Percentiles rank a stretch among this genome's conserved stretches.
These are phyloP conservation scores for Heliocidaris tuberculata DNA, from an alignment of 35 echinoderm and acorn worm species.

Conservation along the genomic window DNA sequence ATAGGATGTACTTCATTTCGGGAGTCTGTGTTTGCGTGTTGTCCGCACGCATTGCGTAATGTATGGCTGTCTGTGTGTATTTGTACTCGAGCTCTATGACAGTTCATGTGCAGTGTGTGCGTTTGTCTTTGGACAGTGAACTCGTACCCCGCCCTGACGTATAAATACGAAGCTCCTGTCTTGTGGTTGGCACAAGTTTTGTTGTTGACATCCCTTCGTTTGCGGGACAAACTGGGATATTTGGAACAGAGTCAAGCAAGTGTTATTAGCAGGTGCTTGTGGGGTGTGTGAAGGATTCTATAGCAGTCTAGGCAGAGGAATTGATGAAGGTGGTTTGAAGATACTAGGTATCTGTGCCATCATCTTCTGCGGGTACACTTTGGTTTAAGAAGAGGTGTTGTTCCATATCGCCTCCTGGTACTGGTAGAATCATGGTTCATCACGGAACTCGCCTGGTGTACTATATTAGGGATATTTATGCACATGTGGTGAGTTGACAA, in stretches of 20 bases:
- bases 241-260: neutral
- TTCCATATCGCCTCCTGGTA: neutral
- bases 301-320: neutral
- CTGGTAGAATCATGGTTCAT: neutral
- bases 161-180: slow-evolving; percentile 38
- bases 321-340: neutral
- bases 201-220: neutral
- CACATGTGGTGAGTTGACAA: slow-evolving; percentile 31
- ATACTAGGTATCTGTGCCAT: neutral
- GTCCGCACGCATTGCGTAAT: neutral
- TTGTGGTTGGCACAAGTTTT: slow-evolving; percentile 5
- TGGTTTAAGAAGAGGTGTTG: neutral
- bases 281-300: neutral
- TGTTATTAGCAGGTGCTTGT: neutral
- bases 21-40: neutral
- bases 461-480: slow-evolving; percentile 48
- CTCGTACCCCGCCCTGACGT: neutral
- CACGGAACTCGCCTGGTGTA: slow-evolving; percentile 37
- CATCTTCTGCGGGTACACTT: neutral
- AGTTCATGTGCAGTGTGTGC: slow-evolving; percentile 26
- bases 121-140: slow-evolving; percentile 28
- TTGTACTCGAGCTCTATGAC: neutral
- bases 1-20: slow-evolving; percentile 25
- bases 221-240: neutral
- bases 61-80: slow-evolving; percentile 13